Conservation (phyloP, 1,140 invertebrate genomes). For the Pogonognathellus flavescens region DNA sequence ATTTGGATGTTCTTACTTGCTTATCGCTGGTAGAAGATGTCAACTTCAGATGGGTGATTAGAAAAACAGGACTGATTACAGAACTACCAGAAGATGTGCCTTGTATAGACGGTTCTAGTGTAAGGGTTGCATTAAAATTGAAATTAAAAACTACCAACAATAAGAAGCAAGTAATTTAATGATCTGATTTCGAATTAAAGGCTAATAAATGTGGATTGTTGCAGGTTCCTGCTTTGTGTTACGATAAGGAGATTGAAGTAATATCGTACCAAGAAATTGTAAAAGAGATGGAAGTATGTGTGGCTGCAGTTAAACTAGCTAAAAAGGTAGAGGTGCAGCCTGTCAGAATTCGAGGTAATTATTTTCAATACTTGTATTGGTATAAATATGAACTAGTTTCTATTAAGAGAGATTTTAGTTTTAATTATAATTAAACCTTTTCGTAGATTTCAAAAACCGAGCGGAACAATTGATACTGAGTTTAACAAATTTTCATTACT, state of each 20-base stretch:
- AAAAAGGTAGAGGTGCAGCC: conserved; percentile 14
- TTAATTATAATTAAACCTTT: conserved; percentile 51
- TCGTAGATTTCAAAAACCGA: not conserved
- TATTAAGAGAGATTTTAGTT: conserved; percentile 11
- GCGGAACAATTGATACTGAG: conserved; percentile 49
- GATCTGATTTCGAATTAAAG: no score
- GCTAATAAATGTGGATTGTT: not conserved
- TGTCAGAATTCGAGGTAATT: conserved; percentile 54
- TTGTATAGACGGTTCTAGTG: conserved; percentile 7
- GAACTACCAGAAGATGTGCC: conserved; percentile 16
- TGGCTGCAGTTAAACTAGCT: conserved; percentile 43
- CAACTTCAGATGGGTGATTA: conserved; percentile 49
- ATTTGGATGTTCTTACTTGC: conserved; percentile 64
- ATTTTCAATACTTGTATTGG: not conserved
- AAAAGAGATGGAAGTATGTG: conserved; percentile 56
- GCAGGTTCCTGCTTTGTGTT: conserved; percentile 20
- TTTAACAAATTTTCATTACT: conserved; percentile 56
- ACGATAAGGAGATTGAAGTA: conserved; percentile 25
- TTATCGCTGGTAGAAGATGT: conserved; percentile 45
- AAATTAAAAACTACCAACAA: no score
- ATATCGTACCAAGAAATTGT: conserved; percentile 56
- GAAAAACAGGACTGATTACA: conserved; percentile 49
- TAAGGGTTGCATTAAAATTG: not conserved
- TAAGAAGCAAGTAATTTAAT: no score
- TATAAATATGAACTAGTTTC: not conserved